Conservation (phyloP, 2,113 vertebrate species). For the Notothenia coriiceps region DNA sequence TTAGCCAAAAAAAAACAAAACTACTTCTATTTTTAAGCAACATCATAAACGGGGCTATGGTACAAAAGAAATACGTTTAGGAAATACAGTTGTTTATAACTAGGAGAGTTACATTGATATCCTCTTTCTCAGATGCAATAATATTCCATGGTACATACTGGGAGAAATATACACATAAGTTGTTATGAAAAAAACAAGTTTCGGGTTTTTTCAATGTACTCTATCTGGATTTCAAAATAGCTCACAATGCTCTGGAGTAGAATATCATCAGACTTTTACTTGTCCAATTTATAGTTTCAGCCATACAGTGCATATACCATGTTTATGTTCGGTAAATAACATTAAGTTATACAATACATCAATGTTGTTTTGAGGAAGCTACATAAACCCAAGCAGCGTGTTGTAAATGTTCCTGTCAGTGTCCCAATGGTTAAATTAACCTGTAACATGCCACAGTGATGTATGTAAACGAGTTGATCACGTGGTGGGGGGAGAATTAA, state of each 20-base stretch:
- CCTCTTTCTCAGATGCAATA: conserved; percentile 74
- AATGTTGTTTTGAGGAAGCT: conserved; percentile 65
- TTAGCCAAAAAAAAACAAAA: conserved; percentile 47
- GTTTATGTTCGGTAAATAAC: conserved; percentile 76
- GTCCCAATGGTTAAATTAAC: conserved; percentile 26
- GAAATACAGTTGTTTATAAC: conserved; percentile 39
- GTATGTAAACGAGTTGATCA: neutral
- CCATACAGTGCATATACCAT: conserved; percentile 74
- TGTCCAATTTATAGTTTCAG: conserved; percentile 67
- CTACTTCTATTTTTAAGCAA: conserved; percentile 36
- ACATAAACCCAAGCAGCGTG: conserved; percentile 68
- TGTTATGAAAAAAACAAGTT: conserved; percentile 67
- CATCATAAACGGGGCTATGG: conserved; percentile 39
- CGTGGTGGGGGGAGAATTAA: neutral
- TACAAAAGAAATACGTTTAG: conserved; percentile 16
- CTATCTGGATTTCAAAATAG: conserved; percentile 70
- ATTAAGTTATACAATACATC: conserved; percentile 68
- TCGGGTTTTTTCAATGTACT: conserved; percentile 56
- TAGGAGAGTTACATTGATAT: conserved; percentile 69
- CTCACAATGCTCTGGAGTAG: conserved; percentile 76
- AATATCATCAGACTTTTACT: conserved; percentile 68
- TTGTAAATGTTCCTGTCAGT: conserved; percentile 37
- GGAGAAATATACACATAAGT: conserved; percentile 75
- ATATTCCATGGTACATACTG: conserved; percentile 70
- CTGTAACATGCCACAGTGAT: conserved; percentile 58